Base-by-base conservation (phyloP, 2,888 invertebrate genomes). In the Globia sparganii region DNA sequence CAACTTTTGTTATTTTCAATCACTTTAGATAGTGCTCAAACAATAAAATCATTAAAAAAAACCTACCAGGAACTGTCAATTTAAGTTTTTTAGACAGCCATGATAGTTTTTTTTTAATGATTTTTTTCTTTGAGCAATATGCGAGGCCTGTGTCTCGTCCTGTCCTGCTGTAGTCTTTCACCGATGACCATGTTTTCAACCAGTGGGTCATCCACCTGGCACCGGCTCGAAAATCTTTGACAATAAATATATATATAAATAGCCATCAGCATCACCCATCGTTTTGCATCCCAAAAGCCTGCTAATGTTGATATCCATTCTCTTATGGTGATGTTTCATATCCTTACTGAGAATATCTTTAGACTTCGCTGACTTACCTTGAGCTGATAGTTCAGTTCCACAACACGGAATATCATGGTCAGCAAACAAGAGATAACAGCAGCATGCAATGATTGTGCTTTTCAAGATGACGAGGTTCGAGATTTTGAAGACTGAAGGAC, bases 141-240 rank as follows among this genome's bases (percentile, higher is more conserved):
- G n/a, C n/a, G n/a, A n/a, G n/a, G n/a, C n/a, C n/a, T n/a, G n/a
- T n/a, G n/a, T 88, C 94, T 95, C 6, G 91, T 89, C 58, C 94
- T 91, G 28, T 91, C 87, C 0, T 92, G 89, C 31, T 90, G 88
- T 49, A 91, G 85, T 82, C 94, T 94, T 87, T 96, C 96, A 53
- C 96, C 95, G 6, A 94, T 90, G 34, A 96, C 93, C 34, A 96
- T 95, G 80, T 96, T 96, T 84, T 94, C 94, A 75, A 95, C 94
- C 64, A 97, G 83, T 28, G 97, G 97, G 4, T 96, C 97, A 81
- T 97, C 97, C 46, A 95, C 89, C 77, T 96, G 94, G 93, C 28
- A 94, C 94, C 0, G 95, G 94, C 74, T 95, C 95, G 83, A 95
- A 95, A 93, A 95, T 94, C 90, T 94, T 95, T 80, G 92, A 92